A percentile compares a stretch with the other conserved stretches of the same genome.
Evolutionary conservation across 1,140 invertebrate genomes (phyloP).

Genomic region (Eumeta japonica): DNA sequence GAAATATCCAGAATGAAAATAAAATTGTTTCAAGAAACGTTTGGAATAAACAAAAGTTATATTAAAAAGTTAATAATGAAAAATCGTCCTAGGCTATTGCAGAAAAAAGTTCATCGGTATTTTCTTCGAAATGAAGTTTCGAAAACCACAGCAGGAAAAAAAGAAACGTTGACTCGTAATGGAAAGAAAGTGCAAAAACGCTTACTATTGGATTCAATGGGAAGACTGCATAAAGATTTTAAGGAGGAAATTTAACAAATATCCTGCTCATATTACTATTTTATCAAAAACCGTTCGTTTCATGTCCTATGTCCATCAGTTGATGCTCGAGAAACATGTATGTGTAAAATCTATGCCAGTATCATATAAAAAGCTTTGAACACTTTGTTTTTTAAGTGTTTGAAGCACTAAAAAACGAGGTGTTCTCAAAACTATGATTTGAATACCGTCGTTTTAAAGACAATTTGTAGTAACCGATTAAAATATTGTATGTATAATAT

Average conservation of each 20-base stretch:
- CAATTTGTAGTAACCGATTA: constrained; percentile 1
- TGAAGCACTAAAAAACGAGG: constrained; percentile 4
- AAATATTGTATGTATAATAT: constrained; percentile 3
- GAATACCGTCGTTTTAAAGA: no score
- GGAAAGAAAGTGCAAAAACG: constrained; percentile 5
- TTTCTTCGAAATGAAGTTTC: constrained; percentile 6
- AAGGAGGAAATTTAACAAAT: constrained; percentile 1
- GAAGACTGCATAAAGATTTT: constrained; percentile 5
- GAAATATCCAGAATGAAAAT: constrained; percentile 4
- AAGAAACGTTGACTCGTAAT: constrained; percentile 4
- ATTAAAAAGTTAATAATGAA: background rate
- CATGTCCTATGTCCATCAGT: constrained; percentile 1
- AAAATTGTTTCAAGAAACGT: constrained; percentile 1
- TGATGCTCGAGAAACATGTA: constrained; percentile 6
- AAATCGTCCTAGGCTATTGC: background rate
- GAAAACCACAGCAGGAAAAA: constrained; percentile 5
- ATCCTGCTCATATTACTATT: constrained; percentile 5
- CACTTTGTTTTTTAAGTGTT: no score
- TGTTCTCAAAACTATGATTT: no score
- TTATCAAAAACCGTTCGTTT: constrained; percentile 5
- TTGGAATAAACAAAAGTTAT: constrained; percentile 1
- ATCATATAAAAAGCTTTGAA: constrained; percentile 2
- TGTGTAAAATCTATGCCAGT: constrained; percentile 7
- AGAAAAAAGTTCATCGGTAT: constrained; percentile 2
- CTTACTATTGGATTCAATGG: constrained; percentile 5